Base-by-base conservation (phyloP, 2,113 vertebrate species). In the Symphodus melops region DNA sequence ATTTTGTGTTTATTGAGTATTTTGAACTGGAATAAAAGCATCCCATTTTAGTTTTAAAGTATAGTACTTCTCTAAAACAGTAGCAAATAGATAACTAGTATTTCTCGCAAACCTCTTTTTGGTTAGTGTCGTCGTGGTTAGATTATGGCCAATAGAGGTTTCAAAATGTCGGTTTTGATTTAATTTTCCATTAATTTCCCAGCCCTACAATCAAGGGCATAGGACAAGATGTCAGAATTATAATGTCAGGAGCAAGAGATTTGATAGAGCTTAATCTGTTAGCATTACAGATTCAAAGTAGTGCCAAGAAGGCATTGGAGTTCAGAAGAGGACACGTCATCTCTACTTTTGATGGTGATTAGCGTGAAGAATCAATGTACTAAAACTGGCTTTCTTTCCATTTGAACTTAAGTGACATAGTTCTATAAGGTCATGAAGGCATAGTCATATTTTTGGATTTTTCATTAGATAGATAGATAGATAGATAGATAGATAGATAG, bases 171-270 rank as follows among this genome's bases (percentile, higher is more conserved):
- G 25, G 25, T 25, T 25, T 25, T 4, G 25, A 25, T 25, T 25
- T 25, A 25, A 25, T 25, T 25, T 25, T 25, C 25, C 2, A 25
- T 25, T 25, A 25, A 25, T 25, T 25, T 2, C 25, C 25, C 25
- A 25, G 25, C 25, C 25, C 25, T 25, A 33, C 53, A 9, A 81
- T 77, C 41, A 54, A 16, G 37, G 25, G 55, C 64, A 85, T 49
- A 65, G 44, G 62, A 44, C 44, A 63, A 36, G 60, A 72, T 67
- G 62, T n/a, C 59, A 68, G 78, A 86, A 58, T 58, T 56, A 80
- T 77, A 61, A 17, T 68, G 64, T 77, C 72, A 33, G 21, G 63
- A 33, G 70, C 8, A 33, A 55, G 63, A 67, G 53, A 82, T 80
- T 83, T 33, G 28, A 4, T 33, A 5, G 28, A 33, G 28, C 28